Base-by-base conservation (phyloP, 2,797 vertebrate genomes). In the Oreonectes daqikongensis region DNA sequence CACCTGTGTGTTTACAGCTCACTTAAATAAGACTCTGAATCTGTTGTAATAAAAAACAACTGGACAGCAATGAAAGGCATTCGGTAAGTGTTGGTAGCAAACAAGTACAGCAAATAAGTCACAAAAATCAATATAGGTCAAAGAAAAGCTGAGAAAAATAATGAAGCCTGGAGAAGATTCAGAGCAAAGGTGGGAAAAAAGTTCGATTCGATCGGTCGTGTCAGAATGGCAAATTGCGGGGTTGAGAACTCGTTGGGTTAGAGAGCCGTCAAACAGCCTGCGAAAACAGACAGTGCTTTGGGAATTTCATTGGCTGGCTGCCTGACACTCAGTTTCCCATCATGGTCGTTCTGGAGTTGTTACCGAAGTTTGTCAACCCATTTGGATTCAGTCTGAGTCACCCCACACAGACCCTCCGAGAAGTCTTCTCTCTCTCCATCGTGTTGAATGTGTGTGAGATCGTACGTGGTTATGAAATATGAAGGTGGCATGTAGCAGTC, bases 391-490 rank as follows among this genome's bases (percentile, higher is more conserved):
- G 7, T 61, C 20, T 8, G 15, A 57, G 53, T 57, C 14, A 10
- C 30, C 24, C 55, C 26, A 59, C 26, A 59, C 55, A 59, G 55
- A 57, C 26, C 28, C 15, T 42, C 32, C 17, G 11, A 20, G 8
- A 5, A 46, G 17, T 26, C 35, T 32, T 12, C 22, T 28, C 20
- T 2, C 26, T 64, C 64, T 3, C 17, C 20, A 46, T 60, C 3
- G 1, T 28, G 15, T 53, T 30, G 5, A 1, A 35, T 4, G 44
- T 52, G 57, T 40, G 59, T 69, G 26, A 67, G 30, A 66, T n/a
- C n/a, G n/a, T 70, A 60, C 44, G 1, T 71, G 63, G 35, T 61
- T 78, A 64, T 83, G 61, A 82, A 84, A 82, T 60, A 22, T 67
- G 11, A 77, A 17, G 11, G 3, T 52, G 22, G 42, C 28, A 8